Base-by-base conservation (phyloP, 2,113 vertebrate genomes). In the Stigmatopora nigra region DNA sequence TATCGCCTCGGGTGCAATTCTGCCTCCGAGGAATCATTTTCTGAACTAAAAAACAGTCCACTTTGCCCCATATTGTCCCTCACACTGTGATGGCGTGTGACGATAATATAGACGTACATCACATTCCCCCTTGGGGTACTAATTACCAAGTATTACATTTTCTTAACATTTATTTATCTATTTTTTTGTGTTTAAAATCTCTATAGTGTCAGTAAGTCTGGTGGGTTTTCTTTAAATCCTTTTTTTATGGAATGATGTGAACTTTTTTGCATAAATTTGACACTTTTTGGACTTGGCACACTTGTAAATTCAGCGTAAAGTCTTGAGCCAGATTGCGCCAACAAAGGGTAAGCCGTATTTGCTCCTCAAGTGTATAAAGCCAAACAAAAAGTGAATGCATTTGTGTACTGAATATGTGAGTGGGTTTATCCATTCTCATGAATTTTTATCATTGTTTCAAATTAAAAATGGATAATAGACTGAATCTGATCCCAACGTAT, bases 311-410 rank as follows among this genome's bases (percentile, higher is more conserved):
- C 52, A 22, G 19, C 52, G 25, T 55, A 68, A 77, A 69, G 81
- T 78, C 77, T 82, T 76, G 55, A 48, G 25, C 64, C 66, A 66
- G 65, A 75, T 75, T 63, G 75, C 64, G 1, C 58, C 49, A 61
- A 79, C 47, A 78, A 77, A 83, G 78, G 53, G 17, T 48, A 17
- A 4, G 64, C 65, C 63, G 80, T 70, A 75, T 81, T 78, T 56
- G 25, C 60, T 31, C 25, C 25, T 65, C 19, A 44, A 61, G 69
- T 78, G 63, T 70, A 69, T 56, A 56, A 59, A 46, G 72, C 41
- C n/a, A 19, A 65, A 58, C 38, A 22, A 52, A 52, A 73, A 78
- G 47, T 55, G 71, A 45, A 36, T 22, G 25, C 20, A 15, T 64
- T 51, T 49, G 55, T 65, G 38, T 31, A 2, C 19, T 19, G 0